Base-by-base conservation (phyloP, 2,113 vertebrate genomes). In the Panurus biarmicus region DNA sequence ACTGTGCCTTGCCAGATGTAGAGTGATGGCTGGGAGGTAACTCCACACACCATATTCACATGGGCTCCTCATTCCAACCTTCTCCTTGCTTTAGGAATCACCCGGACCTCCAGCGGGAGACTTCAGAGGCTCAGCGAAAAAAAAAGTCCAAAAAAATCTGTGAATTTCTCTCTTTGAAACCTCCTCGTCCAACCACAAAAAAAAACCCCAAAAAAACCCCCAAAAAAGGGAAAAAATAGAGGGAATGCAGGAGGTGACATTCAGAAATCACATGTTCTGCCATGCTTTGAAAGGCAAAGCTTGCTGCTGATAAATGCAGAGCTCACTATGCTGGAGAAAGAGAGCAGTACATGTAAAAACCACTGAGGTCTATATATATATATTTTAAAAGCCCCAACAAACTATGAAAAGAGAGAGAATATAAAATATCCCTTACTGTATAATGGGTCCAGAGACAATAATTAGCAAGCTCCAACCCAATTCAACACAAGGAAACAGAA, bases 21-120 rank as follows among this genome's bases (percentile, higher is more conserved):
- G 28, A 26, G 25, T 17, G 45, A 3, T 0, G 38, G 38, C 4
- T 6, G 19, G 28, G 50, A 57, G 42, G 16, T 29, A 7, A 47
- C 19, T 36, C 22, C 38, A 35, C 19, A 1, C 26, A 3, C 7
- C 3, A 5, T 28, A 5, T 13, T 60, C 44, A 7, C 16, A 7
- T 45, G 44, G 83, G 35, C 6, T 84, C 47, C 33, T 40, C 42
- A 44, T 44, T 57, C 29, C 69, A 60, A 67, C 14, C 35, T 90
- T 57, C 38, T 91, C 85, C 64, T 96, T 75, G 60, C 65, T 51
- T 14, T 74, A 98, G 98, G 98, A 69, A 96, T 97, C 93, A 83
- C 90, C 11, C 92, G 96, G 97, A 97, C 96, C 67, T 96, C 97
- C 90, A 97, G 97, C 1, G 92, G 97, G 79, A 97, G 97, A 90